A percentile compares a stretch with the other conserved stretches of the same genome.
These are phyloP conservation scores for Gracilinanus agilis DNA, from an alignment of 2,113 vertebrate genomes.

Conservation along the genomic window DNA sequence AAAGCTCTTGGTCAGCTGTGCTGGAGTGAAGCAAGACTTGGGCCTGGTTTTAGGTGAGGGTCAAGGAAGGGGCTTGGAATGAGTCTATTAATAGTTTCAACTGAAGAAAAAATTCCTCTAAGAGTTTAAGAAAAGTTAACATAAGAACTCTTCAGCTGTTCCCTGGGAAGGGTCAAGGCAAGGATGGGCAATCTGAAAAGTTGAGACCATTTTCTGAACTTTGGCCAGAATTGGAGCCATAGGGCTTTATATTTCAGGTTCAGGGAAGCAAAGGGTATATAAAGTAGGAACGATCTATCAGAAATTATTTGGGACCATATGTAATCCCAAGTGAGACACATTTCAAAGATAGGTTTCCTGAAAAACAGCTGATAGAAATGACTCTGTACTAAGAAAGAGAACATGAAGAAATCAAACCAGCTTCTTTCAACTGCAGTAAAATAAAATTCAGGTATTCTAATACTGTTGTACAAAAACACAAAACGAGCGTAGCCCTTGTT, in stretches of 20 bases:
- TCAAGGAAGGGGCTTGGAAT: neutral
- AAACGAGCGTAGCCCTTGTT: neutral
- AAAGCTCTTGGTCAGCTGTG: conserved; percentile 32
- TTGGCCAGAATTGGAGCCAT: conserved; percentile 16
- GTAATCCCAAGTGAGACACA: conserved; percentile 46
- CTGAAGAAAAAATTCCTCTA: neutral
- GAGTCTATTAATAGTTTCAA: neutral
- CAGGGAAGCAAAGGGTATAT: neutral
- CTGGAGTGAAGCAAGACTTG: neutral
- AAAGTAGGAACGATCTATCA: conserved; percentile 34
- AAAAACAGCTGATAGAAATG: conserved; percentile 28
- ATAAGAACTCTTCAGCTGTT: neutral
- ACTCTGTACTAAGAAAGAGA: neutral
- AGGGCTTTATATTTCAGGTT: conserved; percentile 11
- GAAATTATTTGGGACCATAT: conserved; percentile 55
- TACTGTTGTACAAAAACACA: neutral
- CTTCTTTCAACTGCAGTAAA: conserved; percentile 15
- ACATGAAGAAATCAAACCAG: conserved; percentile 15
- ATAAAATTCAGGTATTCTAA: conserved; percentile 6
- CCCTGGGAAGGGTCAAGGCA: neutral
- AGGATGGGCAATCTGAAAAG: conserved; percentile 34
- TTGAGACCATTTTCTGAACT: neutral
- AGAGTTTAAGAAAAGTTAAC: neutral
- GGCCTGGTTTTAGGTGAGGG: conserved; percentile 5
- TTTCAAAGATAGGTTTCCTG: conserved; percentile 46